Evolutionary conservation across 2,888 invertebrate species (phyloP).

Genomic region (Eupelmus urozonus): DNA sequence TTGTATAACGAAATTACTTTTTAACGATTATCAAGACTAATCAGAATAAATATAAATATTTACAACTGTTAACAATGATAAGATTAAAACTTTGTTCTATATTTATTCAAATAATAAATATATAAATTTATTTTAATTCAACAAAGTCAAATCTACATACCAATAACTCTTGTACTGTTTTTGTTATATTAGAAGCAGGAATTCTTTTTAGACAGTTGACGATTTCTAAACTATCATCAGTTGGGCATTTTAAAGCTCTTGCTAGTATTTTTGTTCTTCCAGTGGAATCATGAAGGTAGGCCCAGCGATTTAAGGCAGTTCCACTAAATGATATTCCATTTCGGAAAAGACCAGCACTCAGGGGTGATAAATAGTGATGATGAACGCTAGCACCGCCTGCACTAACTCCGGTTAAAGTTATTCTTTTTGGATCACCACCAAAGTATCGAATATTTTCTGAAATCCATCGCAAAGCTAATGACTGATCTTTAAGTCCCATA

Average conservation of each 20-base stretch:
- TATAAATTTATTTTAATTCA: too few relatives aligned
- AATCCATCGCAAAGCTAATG: conserved; percentile 80
- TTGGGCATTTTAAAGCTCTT: conserved; percentile 81
- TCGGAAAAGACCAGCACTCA: conserved; percentile 39
- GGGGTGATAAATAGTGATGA: conserved; percentile 84
- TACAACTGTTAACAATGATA: too few relatives aligned
- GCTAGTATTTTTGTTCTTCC: conserved; percentile 83
- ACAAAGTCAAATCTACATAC: too few relatives aligned
- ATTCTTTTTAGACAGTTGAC: conserved; percentile 81
- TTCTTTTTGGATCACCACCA: conserved; percentile 84
- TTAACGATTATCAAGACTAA: too few relatives aligned
- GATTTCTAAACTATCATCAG: conserved; percentile 79
- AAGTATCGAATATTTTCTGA: conserved; percentile 84
- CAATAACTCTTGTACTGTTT: conserved; percentile 80
- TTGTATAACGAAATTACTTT: too few relatives aligned
- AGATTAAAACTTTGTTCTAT: too few relatives aligned
- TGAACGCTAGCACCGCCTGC: conserved; percentile 88
- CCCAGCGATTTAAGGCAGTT: not conserved
- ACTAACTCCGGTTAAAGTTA: conserved; percentile 84
- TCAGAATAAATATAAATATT: too few relatives aligned
- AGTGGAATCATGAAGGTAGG: conserved; percentile 77
- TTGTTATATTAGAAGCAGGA: conserved; percentile 81
- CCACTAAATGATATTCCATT: conserved; percentile 79
- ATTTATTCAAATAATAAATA: too few relatives aligned
- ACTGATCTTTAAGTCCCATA: conserved; percentile 81